Conservation (phyloP, 2,797 vertebrate genomes). For the Hoplostethus mediterraneus region DNA sequence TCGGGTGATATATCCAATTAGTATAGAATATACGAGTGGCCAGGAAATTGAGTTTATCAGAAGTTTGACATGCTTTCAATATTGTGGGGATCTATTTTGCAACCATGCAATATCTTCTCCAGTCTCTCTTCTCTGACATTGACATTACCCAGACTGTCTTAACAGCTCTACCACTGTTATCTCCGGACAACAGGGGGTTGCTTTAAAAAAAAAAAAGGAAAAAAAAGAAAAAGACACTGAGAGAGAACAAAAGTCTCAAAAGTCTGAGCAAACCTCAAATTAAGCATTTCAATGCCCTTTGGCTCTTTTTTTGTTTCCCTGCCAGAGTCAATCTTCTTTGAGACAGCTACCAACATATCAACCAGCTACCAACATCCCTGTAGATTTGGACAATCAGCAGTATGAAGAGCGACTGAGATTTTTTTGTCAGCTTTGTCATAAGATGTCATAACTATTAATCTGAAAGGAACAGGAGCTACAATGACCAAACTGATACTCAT, state of each 20-base stretch:
- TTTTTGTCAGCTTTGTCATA: constrained; percentile 15
- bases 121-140: neutral
- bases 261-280: constrained; percentile 42
- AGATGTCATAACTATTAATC: constrained; percentile 22
- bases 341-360: constrained; percentile 30
- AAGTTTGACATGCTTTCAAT: constrained; percentile 4
- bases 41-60: too few relatives aligned
- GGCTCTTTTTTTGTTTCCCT: constrained; percentile 50
- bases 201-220: neutral
- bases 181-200: constrained; percentile 32
- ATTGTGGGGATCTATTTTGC: constrained; percentile 34
- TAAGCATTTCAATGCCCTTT: constrained; percentile 50
- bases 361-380: constrained; percentile 37
- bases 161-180: constrained; percentile 49
- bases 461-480: neutral
- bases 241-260: constrained; percentile 25
- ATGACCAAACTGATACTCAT: neutral
- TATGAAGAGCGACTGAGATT: constrained; percentile 17
- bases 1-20: too few relatives aligned
- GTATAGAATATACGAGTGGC: too few relatives aligned
- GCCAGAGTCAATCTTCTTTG: constrained; percentile 42
- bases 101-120: constrained; percentile 22
- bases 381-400: constrained; percentile 20
- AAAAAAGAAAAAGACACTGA: constrained; percentile 29
- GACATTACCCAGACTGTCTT: constrained; percentile 14